A percentile compares a stretch with the other conserved stretches of the same genome.
Evolutionary conservation across 2,113 vertebrate species (phyloP).

Genomic region (Ibidorhyncha struthersii): DNA sequence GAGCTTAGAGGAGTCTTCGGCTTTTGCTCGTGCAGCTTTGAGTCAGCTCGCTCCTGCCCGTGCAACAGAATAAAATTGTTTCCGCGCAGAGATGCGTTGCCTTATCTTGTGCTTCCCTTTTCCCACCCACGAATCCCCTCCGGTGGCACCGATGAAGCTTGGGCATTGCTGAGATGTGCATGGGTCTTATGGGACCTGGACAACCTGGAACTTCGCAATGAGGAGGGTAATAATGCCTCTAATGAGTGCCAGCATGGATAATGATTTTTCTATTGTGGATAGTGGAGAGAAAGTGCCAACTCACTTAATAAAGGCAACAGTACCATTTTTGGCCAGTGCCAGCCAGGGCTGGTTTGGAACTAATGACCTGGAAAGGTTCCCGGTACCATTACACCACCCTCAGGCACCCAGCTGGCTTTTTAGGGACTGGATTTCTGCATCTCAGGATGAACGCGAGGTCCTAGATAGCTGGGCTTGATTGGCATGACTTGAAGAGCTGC

Average conservation of each 20-base stretch:
- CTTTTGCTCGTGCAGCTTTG: neutral
- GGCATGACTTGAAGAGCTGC: neutral
- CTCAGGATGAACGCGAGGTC: neutral
- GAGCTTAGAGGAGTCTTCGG: neutral
- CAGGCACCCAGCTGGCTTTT: neutral
- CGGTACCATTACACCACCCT: neutral
- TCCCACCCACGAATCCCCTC: neutral
- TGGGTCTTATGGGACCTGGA: neutral
- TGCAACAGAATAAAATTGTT: neutral
- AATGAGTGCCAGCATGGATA: neutral
- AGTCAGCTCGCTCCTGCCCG: neutral
- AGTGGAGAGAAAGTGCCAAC: neutral
- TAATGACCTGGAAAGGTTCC: neutral
- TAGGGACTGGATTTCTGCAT: neutral
- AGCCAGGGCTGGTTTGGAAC: neutral
- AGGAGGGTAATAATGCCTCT: neutral
- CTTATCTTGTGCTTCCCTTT: neutral
- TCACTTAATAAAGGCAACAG: neutral
- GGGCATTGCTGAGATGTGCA: neutral
- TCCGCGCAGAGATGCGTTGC: fast-evolving
- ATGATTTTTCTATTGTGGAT: neutral
- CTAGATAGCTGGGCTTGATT: neutral
- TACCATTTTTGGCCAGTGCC: neutral
- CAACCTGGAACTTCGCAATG: neutral
- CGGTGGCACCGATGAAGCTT: neutral